These are phyloP conservation scores for Cyaniris semiargus DNA, from an alignment of 2,888 invertebrate genomes.

Conservation along the genomic window DNA sequence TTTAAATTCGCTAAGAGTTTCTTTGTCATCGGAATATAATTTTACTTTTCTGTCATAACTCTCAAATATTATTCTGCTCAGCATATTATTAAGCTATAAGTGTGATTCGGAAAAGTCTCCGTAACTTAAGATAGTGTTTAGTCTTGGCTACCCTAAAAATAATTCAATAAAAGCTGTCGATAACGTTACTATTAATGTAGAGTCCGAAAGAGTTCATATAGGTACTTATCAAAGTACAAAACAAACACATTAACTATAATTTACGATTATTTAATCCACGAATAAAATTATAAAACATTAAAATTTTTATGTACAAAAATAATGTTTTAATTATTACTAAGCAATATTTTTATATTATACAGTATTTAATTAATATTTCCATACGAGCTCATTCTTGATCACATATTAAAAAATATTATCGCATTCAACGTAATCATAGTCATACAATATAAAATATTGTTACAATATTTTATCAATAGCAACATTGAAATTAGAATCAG, in stretches of 20 bases:
- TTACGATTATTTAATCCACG: background rate
- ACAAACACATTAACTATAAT: constrained; percentile 10
- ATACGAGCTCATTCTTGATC: background rate
- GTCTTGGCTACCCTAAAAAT: background rate
- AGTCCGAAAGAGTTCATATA: background rate
- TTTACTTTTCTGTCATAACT: background rate
- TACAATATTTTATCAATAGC: constrained; percentile 72
- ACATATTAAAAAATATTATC: constrained; percentile 32
- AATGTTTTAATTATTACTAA: background rate
- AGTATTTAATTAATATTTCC: background rate
- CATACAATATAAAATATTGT: constrained; percentile 72
- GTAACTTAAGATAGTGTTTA: background rate
- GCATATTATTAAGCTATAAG: background rate
- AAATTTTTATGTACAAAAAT: background rate
- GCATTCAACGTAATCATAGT: constrained; percentile 66
- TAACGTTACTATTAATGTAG: background rate
- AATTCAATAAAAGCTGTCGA: background rate
- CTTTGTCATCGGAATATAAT: constrained; percentile 11
- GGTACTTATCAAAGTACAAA: background rate
- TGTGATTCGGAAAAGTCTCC: background rate
- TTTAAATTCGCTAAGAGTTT: constrained; percentile 24
- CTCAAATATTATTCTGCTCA: background rate
- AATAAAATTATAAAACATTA: constrained; percentile 20
- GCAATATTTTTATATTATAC: background rate
- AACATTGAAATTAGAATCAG: constrained; percentile 79